Evolutionary conservation across 1,140 invertebrate species (phyloP).

Genomic region (Phocides pigmalion): DNA sequence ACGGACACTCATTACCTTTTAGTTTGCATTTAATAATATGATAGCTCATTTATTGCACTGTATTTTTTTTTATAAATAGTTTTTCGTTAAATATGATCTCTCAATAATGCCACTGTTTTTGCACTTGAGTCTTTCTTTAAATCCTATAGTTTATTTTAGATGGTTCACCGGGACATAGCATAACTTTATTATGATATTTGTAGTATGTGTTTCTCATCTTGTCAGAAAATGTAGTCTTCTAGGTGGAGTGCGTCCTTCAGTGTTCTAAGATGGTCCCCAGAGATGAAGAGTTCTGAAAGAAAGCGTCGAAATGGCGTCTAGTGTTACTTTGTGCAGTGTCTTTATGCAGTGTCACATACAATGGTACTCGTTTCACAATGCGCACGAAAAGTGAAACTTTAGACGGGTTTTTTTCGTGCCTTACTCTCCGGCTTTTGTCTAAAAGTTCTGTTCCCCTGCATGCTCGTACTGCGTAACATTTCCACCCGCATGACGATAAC

Average conservation of each 20-base stretch:
- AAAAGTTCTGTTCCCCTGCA: slow-evolving; percentile 38
- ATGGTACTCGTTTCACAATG: slow-evolving; percentile 60
- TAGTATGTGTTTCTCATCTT: no score
- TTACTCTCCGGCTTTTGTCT: slow-evolving; percentile 54
- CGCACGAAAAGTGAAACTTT: slow-evolving; percentile 69
- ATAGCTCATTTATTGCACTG: no score
- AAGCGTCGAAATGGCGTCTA: slow-evolving; percentile 58
- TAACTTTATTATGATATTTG: no score
- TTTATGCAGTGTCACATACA: slow-evolving; percentile 55
- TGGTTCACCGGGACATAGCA: no score
- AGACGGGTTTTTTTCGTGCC: slow-evolving; percentile 63
- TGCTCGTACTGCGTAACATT: slow-evolving; percentile 30
- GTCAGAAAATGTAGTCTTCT: no score
- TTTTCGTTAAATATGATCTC: no score
- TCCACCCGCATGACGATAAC: slow-evolving; percentile 42
- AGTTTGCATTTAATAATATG: no score
- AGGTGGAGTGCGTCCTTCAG: background rate
- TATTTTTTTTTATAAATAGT: no score
- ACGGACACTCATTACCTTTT: no score
- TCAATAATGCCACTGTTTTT: no score
- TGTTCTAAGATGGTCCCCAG: slow-evolving; percentile 1
- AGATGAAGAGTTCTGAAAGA: slow-evolving; percentile 36
- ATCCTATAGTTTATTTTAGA: no score
- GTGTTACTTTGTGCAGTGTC: slow-evolving; percentile 38
- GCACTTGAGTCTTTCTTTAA: no score